Conservation (phyloP, 1,140 invertebrate genomes). For the Heterodera carotae region DNA sequence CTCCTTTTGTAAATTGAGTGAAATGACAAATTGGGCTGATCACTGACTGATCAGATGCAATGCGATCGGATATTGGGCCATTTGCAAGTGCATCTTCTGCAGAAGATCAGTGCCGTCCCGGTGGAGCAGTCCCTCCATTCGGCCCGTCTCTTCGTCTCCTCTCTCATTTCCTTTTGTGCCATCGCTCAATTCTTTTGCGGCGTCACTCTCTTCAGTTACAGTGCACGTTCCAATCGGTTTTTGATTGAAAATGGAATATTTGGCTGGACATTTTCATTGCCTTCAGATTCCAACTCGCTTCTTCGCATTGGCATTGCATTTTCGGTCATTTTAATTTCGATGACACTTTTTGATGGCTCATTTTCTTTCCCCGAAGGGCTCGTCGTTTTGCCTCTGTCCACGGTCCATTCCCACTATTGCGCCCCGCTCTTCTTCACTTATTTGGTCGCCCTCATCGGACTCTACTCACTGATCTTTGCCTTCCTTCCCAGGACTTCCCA, state of each 20-base stretch:
- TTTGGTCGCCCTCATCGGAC: conserved; percentile 6
- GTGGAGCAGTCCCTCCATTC: conserved; percentile 10
- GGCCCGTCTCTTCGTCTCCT: conserved; percentile 25
- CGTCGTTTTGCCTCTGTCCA: background rate
- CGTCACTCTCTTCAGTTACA: conserved; percentile 44
- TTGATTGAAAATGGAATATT: background rate
- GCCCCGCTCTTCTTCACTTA: conserved; percentile 13
- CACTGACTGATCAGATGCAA: conserved; percentile 15
- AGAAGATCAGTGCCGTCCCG: background rate
- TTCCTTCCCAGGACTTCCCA: conserved; percentile 14
- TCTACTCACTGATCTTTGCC: conserved; percentile 29
- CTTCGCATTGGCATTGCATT: conserved; percentile 42
- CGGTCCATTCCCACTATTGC: conserved; percentile 19
- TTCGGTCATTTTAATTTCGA: conserved; percentile 2
- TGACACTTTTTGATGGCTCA: no score
- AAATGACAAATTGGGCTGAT: background rate
- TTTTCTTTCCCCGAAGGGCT: background rate
- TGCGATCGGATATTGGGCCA: conserved; percentile 24
- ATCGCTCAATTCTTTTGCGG: conserved; percentile 43
- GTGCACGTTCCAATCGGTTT: conserved; percentile 39
- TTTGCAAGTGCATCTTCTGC: conserved; percentile 22
- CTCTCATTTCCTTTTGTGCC: conserved; percentile 37
- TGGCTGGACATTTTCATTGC: background rate
- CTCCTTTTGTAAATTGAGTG: no score
- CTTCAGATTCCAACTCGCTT: conserved; percentile 37